Conservation (phyloP, 2,888 invertebrate genomes). For the Glyphotaelius pellucidus region DNA sequence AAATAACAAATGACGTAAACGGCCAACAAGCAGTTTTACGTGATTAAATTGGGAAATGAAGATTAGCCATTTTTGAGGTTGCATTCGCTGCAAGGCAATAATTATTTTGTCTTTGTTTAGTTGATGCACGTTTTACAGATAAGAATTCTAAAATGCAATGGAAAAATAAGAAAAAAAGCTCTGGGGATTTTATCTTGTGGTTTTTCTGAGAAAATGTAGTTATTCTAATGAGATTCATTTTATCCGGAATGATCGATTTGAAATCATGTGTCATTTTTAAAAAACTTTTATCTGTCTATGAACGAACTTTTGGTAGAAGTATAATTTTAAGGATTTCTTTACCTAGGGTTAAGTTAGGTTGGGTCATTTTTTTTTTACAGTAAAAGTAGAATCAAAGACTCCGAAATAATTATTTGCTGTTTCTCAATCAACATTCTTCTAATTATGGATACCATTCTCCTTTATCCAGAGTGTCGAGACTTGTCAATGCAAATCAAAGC, state of each 20-base stretch:
- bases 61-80: not conserved
- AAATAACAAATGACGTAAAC: not conserved
- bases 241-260: not conserved
- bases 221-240: not conserved
- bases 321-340: too few relatives aligned
- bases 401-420: too few relatives aligned
- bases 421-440: too few relatives aligned
- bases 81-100: not conserved
- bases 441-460: too few relatives aligned
- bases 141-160: not conserved
- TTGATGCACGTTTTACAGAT: not conserved
- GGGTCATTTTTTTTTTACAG: too few relatives aligned
- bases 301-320: too few relatives aligned
- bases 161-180: not conserved
- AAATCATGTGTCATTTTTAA: not conserved
- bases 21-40: not conserved
- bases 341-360: too few relatives aligned
- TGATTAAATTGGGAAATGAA: not conserved
- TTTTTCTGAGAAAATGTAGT: not conserved
- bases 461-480: too few relatives aligned
- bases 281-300: too few relatives aligned
- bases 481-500: too few relatives aligned
- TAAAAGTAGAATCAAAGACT: too few relatives aligned
- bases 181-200: not conserved
- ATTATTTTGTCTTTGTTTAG: not conserved